Evolutionary conservation across 2,113 vertebrate genomes (phyloP).

Genomic region (Callithrix jacchus): DNA sequence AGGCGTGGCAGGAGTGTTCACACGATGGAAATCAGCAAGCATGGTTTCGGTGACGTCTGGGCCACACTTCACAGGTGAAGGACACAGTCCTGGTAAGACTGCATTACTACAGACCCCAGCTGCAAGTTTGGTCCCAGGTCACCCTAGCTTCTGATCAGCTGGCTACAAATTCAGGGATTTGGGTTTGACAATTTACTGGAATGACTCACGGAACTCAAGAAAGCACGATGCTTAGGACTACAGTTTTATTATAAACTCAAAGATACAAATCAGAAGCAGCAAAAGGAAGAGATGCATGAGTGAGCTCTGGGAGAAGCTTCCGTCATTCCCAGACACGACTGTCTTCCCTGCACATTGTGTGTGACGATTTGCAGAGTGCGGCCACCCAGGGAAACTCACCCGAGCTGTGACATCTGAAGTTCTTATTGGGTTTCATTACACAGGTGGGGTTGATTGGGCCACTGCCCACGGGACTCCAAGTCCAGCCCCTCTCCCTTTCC

Average conservation of each 20-base stretch:
- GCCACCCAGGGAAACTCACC: neutral
- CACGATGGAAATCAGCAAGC: neutral
- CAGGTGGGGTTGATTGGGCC: too few relatives aligned
- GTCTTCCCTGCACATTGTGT: neutral
- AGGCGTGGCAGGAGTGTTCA: neutral
- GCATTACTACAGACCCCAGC: neutral
- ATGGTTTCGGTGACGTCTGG: too few relatives aligned
- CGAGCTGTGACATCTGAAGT: neutral
- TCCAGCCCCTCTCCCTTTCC: neutral
- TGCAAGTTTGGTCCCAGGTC: neutral
- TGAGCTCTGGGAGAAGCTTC: neutral
- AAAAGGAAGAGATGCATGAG: neutral
- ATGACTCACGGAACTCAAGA: neutral
- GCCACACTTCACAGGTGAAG: neutral
- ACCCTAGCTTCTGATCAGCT: neutral
- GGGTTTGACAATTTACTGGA: neutral
- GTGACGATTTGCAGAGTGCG: rapidly evolving
- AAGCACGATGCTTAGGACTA: neutral
- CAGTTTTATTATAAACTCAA: neutral
- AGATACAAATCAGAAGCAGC: neutral
- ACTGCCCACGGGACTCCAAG: rapidly evolving
- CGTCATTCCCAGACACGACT: neutral
- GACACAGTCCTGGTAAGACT: neutral
- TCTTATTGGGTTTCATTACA: neutral
- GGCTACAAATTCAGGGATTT: neutral